Evolutionary conservation across 1,140 invertebrate species (phyloP), one percentile per base, ranked within the genome.

Genomic region (Pseudomyrmex pallidus): DNA sequence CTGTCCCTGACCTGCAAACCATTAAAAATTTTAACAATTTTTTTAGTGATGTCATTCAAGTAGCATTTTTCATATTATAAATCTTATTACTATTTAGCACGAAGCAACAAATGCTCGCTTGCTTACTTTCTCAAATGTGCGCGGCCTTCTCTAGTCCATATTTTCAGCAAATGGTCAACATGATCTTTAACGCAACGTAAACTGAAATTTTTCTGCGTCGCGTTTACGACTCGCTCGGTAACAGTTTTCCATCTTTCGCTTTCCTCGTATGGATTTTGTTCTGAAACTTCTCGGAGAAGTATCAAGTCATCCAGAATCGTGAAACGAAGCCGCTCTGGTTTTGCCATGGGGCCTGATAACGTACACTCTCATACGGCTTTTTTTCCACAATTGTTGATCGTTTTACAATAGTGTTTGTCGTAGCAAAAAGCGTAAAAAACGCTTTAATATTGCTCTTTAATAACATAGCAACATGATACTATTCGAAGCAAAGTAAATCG

Each of bases 271-370:
- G 76, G 76, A 9, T 80, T 80, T 20, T 57, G 56, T 4, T 4
- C 7, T 46, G 67, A 59, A 7, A 80, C 76, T 8, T 80, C 76
- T 3, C 76, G 64, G 15, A 80, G n/a, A n/a, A 80, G 76, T 61
- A 80, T 72, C 54, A 80, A 15, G 44, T 80, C 76, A 50, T 80
- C 76, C 10, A 80, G 20, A 80, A 80, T 80, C 9, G 76, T 72
- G 8, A 80, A 80, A n/a, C 76, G 76, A 13, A 80, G 56, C 46
- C 76, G 76, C 66, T 80, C 76, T 22, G 76, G 54, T 80, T 80
- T 80, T 48, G 76, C 76, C 76, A 80, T 80, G 7, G 63, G 15
- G 17, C 17, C 2, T 22, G 50, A 17, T 25, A 56, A 52, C 20
- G 15, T 15, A n/a, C 61, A 68, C 62, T 68, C 10, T 77, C 62